phyloP scores from a whole-genome alignment of 2,888 invertebrate species.

The Germaria angustata region DNA sequence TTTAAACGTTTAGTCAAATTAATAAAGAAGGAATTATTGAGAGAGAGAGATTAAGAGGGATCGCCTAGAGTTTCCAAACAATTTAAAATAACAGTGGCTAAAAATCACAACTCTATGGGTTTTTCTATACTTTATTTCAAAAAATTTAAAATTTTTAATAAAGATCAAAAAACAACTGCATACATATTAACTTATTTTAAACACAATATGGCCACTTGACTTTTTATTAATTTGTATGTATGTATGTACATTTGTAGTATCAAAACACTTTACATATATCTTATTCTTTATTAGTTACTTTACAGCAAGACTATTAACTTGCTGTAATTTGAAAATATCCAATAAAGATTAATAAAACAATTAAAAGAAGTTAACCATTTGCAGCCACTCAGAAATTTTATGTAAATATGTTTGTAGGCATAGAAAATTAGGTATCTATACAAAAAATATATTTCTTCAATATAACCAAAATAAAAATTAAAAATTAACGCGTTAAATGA shows the following conservation, averaged over 20 bases:
- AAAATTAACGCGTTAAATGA: slow-evolving; percentile 69
- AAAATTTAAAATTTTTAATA: not conserved
- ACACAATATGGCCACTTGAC: slow-evolving; percentile 46
- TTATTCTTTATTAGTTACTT: not conserved
- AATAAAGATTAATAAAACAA: slow-evolving; percentile 9
- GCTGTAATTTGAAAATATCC: not conserved
- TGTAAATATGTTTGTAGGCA: not conserved
- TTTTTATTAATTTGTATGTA: not conserved
- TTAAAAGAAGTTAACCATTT: slow-evolving; percentile 31
- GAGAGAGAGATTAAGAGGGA: not conserved
- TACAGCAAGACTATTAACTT: too few relatives aligned
- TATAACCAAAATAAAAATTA: slow-evolving; percentile 16
- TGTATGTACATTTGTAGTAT: too few relatives aligned
- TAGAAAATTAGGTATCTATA: slow-evolving; percentile 17
- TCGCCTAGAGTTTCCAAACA: not conserved
- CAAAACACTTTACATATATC: not conserved
- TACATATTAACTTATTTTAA: too few relatives aligned
- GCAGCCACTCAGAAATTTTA: not conserved
- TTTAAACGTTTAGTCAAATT: not conserved
- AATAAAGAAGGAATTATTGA: not conserved
- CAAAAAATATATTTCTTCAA: slow-evolving; percentile 28
- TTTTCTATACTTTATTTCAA: slow-evolving; percentile 1
- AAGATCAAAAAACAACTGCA: not conserved
- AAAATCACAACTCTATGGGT: slow-evolving; percentile 11
- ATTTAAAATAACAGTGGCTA: not conserved